Base-by-base conservation (phyloP, 2,888 invertebrate species). In the Keiferia lycopersicella region DNA sequence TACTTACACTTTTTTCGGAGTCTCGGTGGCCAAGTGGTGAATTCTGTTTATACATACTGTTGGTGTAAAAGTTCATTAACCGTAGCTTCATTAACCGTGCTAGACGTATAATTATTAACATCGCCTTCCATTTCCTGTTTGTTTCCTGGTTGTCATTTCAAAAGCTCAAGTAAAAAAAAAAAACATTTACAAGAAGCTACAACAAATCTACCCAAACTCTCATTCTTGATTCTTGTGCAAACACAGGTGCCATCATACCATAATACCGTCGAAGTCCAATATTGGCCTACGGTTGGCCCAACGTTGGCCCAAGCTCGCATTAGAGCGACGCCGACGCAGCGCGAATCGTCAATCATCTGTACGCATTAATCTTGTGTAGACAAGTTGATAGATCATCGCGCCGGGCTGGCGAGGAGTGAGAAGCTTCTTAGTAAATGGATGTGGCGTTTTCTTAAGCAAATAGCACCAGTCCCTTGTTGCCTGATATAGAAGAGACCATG, bases 301-400 rank as follows among this genome's bases (percentile, higher is more conserved):
- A 81, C 75, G 71, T 81, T 82, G 80, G 83, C 71, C 70, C 80
- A 76, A 79, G 81, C 77, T 80, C 79, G 84, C 88, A 88, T 88
- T 88, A 88, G 87, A 84, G 76, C 78, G 82, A 79, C 80, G 80
- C 79, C 80, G 78, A 82, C 81, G 77, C 80, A 83, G 82, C 86
- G 87, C 87, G 81, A 86, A 85, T 90, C 90, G 90, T 91, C 90
- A 88, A 91, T 91, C 91, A 91, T 90, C 88, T 82, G 78, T 80
- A 85, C 89, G 86, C 91, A 91, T 91, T 91, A 89, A 91, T 91
- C 91, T 91, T 90, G 84, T 84, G 90, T 80, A 89, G 91, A 91
- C 91, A 91, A 89, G 86, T 89, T 91, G 91, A 91, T 90, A 90
- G 89, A 89, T 89, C 90, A 90, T 89, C 88, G 87, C 85, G 81